Evolutionary conservation across 2,888 invertebrate species (phyloP), one percentile per base, ranked within the genome.

Genomic region (Abrostola tripartita): DNA sequence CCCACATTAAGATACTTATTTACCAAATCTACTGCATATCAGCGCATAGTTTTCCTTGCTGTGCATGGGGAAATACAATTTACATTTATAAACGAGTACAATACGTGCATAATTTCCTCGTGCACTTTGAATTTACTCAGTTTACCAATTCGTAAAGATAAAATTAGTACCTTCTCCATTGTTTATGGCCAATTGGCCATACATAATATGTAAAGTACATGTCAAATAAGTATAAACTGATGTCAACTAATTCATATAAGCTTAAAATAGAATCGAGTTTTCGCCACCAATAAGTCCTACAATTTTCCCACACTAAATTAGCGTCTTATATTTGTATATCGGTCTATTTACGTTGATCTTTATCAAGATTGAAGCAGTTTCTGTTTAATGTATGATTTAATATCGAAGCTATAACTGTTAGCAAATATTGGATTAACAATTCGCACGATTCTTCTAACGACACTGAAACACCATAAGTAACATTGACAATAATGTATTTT

Each of bases 391-490:
- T 55, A 57, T 73, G 65, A 76, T 74, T 75, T 65, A 63, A 66
- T 77, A 76, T 69, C 57, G 57, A 61, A 69, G 77, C 56, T 78
- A 71, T 83, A 85, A 84, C 67, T 79, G 69, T 66, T 42, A 58
- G 75, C 52, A 75, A 84, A 84, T 83, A 85, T 83, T 83, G 67
- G 71, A 61, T 72, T 49, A 51, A 53, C 73, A 78, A 70, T 86
- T 86, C 65, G 64, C 81, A 61, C 41, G 61, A 57, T 52, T 54
- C 12, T 76, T 56, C 71, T 81, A 85, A 85, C 76, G 24, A 4
- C 66, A 75, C 63, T 68, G 11, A 41, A 54, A 49, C 52, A 62
- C n/a, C 53, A 11, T 44, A 51, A 47, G 52, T 53, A 53, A 68
- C 51, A 63, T 53, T 63, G 62, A 54, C 65, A 61, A 61, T 40